Evolutionary conservation across 2,888 invertebrate species (phyloP).

Genomic region (Nineta flava): DNA sequence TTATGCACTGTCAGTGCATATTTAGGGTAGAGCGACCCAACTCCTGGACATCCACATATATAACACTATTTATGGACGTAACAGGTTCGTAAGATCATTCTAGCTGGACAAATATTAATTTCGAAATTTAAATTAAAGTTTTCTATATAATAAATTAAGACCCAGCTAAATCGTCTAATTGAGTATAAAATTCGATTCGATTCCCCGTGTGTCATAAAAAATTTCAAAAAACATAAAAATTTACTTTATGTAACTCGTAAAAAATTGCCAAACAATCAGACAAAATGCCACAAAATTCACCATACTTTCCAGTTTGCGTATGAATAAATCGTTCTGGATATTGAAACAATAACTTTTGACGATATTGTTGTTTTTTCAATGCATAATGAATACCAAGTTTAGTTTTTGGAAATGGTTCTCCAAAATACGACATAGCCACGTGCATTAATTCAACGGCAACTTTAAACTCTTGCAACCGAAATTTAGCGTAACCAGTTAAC

Average conservation of each 20-base stretch:
- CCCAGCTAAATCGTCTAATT: too few relatives aligned
- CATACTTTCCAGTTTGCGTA: conserved; percentile 20
- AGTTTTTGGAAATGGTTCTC: conserved; percentile 26
- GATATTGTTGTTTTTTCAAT: conserved; percentile 17
- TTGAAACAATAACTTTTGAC: conserved; percentile 22
- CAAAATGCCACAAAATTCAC: conserved; percentile 29
- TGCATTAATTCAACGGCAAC: conserved; percentile 25
- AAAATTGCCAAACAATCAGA: conserved; percentile 28
- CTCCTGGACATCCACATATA: too few relatives aligned
- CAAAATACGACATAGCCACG: conserved; percentile 25
- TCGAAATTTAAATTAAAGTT: too few relatives aligned
- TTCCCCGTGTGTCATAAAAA: too few relatives aligned
- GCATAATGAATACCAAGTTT: conserved; percentile 18
- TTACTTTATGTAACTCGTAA: conserved; percentile 27
- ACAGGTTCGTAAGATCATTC: too few relatives aligned
- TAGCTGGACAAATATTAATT: too few relatives aligned
- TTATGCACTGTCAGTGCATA: too few relatives aligned
- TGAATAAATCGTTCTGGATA: conserved; percentile 17
- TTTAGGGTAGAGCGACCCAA: too few relatives aligned
- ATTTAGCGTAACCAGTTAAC: conserved; percentile 26
- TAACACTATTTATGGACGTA: too few relatives aligned
- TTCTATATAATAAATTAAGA: too few relatives aligned
- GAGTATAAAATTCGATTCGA: too few relatives aligned
- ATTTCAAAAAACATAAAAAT: too few relatives aligned
- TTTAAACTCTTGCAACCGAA: conserved; percentile 25